Conservation (phyloP, 2,888 invertebrate genomes). For the Odontomyia ornata region DNA sequence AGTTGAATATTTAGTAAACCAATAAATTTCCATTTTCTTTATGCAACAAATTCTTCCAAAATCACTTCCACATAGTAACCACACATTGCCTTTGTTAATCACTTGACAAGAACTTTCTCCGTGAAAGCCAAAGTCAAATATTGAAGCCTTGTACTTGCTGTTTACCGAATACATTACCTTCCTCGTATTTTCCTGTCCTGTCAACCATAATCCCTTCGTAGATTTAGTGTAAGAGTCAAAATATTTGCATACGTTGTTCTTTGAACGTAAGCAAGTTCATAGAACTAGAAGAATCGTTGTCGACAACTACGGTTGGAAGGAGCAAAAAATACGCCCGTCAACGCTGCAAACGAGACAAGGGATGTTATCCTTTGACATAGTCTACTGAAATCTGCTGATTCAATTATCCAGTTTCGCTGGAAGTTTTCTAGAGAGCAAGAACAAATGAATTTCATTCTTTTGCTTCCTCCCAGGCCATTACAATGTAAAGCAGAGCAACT, state of each 20-base stretch:
- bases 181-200: not conserved
- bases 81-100: not conserved
- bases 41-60: not conserved
- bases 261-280: not conserved
- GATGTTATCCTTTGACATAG: slow-evolving; percentile 5
- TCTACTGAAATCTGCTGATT: not conserved
- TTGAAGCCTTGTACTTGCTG: not conserved
- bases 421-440: not conserved
- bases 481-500: no score
- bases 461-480: no score
- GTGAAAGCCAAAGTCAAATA: not conserved
- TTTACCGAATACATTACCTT: not conserved
- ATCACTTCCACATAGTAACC: not conserved
- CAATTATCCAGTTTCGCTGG: not conserved
- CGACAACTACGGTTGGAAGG: not conserved
- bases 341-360: not conserved
- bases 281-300: not conserved
- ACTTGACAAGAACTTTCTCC: not conserved
- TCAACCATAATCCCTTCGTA: slow-evolving; percentile 2
- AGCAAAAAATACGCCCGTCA: not conserved
- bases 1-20: no score
- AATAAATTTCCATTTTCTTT: no score
- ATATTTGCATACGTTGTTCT: slow-evolving; percentile 1
- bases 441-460: not conserved
- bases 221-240: not conserved